Evolutionary conservation across 35 echinoderm and acorn worm species (phyloP).

Genomic region (Strongylocentrotus purpuratus): DNA sequence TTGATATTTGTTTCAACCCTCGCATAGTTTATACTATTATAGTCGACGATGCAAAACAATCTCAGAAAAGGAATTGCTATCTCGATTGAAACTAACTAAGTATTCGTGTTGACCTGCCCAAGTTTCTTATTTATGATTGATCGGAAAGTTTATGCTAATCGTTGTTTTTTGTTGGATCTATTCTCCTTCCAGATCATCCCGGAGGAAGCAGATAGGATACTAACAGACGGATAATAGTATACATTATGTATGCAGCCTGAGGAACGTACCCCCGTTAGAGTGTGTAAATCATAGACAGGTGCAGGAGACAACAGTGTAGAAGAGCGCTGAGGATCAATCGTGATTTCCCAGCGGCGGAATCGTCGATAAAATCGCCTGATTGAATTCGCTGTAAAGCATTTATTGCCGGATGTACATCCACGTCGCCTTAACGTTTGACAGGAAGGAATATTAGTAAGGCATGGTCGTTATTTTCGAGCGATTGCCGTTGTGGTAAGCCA

Average conservation of each 20-base stretch:
- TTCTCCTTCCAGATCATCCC: neutral
- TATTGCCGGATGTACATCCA: neutral
- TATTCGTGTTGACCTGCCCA: neutral
- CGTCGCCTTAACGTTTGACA: neutral
- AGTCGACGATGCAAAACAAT: too few relatives aligned
- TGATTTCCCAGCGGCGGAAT: neutral
- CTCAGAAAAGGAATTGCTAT: too few relatives aligned
- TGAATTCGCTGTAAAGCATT: slow-evolving; percentile 9
- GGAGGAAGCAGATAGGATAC: neutral
- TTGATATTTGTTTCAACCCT: too few relatives aligned
- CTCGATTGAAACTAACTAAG: too few relatives aligned
- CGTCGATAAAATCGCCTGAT: neutral
- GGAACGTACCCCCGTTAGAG: neutral
- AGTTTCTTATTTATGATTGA: neutral
- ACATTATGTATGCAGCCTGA: neutral
- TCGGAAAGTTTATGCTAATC: neutral
- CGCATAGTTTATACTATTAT: too few relatives aligned
- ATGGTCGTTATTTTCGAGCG: neutral
- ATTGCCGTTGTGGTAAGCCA: neutral
- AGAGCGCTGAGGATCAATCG: neutral
- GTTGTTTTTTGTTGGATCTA: neutral
- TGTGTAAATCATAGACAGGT: neutral
- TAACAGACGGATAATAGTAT: neutral
- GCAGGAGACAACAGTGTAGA: neutral
- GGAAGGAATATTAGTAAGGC: neutral